Evolutionary conservation across 2,113 vertebrate species (phyloP), one percentile per base, ranked within the genome.

Genomic region (Crypturellus undulatus): DNA sequence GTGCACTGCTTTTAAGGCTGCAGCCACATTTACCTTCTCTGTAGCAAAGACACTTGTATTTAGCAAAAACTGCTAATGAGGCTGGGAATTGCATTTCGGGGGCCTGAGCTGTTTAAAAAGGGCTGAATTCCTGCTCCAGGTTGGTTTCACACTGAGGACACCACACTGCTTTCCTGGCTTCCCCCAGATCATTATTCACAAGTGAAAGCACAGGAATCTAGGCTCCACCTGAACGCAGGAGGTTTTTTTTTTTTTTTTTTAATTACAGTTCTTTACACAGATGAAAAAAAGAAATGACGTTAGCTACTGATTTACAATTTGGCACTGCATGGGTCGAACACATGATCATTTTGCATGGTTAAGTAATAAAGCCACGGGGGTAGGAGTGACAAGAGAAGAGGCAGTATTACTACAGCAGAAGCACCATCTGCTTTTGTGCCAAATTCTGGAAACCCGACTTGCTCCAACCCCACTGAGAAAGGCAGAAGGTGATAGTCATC

Each of bases 351-450:
- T 76, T 79, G 52, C 40, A 62, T 34, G 40, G 72, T 95, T 95
- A 96, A 92, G 94, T 92, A 96, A 97, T 72, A 95, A 92, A 96
- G 87, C 95, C 92, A 93, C 69, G 86, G 94, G 94, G 85, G 83
- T 62, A 95, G 95, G 95, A 96, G 93, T 87, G 77, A 94, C 82
- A 87, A 83, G n/a, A 92, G 60, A n/a, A 87, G 68, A 91, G n/a
- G 59, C 0, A 82, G 65, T 79, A 76, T 95, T 93, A 96, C 85
- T 87, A 49, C 86, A 96, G 84, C 78, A 93, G 69, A 89, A 93
- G 54, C 67, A 92, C 11, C 62, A 89, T 80, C 62, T 78, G 43
- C 73, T 94, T 90, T 72, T 76, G 69, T 95, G 90, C 79, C 93
- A 96, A 83, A 22, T 72, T 78, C 76, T 95, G 77, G 77, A 91